Base-by-base conservation (phyloP, 2,113 vertebrate genomes). In the Chaetops frenatus region DNA sequence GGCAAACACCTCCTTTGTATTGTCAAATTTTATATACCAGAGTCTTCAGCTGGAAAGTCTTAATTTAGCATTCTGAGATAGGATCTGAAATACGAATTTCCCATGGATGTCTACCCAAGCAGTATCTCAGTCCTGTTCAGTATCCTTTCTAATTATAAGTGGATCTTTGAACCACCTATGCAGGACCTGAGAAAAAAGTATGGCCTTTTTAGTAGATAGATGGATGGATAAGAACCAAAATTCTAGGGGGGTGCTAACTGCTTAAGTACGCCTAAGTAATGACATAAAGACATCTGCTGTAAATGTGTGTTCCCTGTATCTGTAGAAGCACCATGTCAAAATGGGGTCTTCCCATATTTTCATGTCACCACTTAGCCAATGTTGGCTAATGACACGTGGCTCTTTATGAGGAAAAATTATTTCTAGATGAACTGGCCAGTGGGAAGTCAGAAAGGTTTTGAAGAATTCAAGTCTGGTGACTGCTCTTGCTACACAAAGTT, bases 1-100 rank as follows among this genome's bases (percentile, higher is more conserved):
- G 81, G 87, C 84, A 85, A 90, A 96, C 95, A 91, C 91, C 84
- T 96, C 77, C 84, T 94, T 91, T 85, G 73, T 92, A 89, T 87
- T 94, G 86, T 94, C 70, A 91, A 16, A 51, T 88, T 91, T 94
- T 87, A 72, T 53, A 61, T 69, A 65, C 33, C 54, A 38, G 64
- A 82, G 27, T 69, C 70, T 94, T 89, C 74, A 89, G 9, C 57
- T 87, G 66, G 81, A 86, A 92, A 40, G 73, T 87, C 78, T 95
- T 83, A 82, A 57, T 90, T 95, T 94, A 81, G 62, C 57, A 78
- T 25, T 31, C 33, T 35, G 42, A 87, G 28, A 66, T 18, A 65
- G 57, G 28, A 74, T 76, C 54, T 76, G 81, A 95, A 91, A 72
- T 47, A 79, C 15, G 42, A 35, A 27, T 87, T 89, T 82, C 40